phyloP scores from a whole-genome alignment of 2,797 vertebrate genomes.

The Cyprinodon diabolis region DNA sequence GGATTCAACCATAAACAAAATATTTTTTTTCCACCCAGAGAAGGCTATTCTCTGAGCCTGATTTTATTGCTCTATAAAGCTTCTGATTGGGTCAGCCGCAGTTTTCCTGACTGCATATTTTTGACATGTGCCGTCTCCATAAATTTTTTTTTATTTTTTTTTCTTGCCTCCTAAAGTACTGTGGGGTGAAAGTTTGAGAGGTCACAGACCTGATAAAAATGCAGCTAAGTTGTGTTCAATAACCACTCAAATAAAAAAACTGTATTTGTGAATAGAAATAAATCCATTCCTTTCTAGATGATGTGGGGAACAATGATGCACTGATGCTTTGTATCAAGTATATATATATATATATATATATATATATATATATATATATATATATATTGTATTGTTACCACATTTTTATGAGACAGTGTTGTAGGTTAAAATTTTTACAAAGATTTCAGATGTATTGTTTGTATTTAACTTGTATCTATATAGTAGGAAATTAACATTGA shows the following conservation, averaged over 20 bases:
- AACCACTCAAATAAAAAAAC: constrained; percentile 43
- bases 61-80: constrained; percentile 56
- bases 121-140: constrained; percentile 10
- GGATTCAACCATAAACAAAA: constrained; percentile 47
- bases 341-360: constrained; percentile 38
- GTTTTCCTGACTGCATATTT: background rate
- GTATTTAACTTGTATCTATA: constrained; percentile 52
- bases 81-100: constrained; percentile 55
- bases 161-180: constrained; percentile 15
- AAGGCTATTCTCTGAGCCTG: background rate
- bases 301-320: constrained; percentile 77
- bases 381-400: constrained; percentile 70
- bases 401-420: constrained; percentile 70
- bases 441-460: constrained; percentile 35
- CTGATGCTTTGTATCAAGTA: constrained; percentile 81
- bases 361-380: constrained; percentile 53
- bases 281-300: constrained; percentile 35
- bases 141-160: constrained; percentile 7
- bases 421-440: constrained; percentile 38
- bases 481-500: constrained; percentile 49
- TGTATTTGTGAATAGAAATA: constrained; percentile 37
- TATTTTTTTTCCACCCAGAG: constrained; percentile 4
- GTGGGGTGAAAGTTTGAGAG: constrained; percentile 10
- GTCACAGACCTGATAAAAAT: constrained; percentile 25
- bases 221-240: constrained; percentile 31